Evolutionary conservation across 2,113 vertebrate species (phyloP).

Genomic region (human): DNA sequence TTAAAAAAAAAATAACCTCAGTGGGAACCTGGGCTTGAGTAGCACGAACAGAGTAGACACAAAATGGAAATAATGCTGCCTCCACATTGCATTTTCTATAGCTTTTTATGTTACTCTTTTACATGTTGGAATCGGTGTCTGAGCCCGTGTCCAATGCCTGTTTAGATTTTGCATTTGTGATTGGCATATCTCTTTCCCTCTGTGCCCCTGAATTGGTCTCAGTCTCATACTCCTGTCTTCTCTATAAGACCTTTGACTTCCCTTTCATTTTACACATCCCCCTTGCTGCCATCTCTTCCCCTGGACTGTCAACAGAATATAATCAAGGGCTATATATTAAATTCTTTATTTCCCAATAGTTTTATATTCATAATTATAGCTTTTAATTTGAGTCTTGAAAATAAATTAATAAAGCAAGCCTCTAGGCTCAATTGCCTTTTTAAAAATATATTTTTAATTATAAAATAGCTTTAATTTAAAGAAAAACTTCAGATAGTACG

Average conservation of each 20-base stretch:
- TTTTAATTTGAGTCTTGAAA: constrained; percentile 17
- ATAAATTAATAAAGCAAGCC: neutral
- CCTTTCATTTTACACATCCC: neutral
- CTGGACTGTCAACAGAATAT: neutral
- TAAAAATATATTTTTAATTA: neutral
- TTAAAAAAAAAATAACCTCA: neutral
- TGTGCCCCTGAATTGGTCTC: neutral
- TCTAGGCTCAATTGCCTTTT: neutral
- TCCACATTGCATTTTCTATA: neutral
- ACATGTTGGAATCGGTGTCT: neutral
- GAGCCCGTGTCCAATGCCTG: neutral
- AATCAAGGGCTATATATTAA: neutral
- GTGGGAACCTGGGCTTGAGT: neutral
- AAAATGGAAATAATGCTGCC: neutral
- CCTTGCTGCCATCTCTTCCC: neutral
- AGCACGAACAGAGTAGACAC: neutral
- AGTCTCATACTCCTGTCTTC: no score
- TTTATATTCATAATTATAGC: neutral
- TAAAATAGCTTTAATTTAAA: neutral
- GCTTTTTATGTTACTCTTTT: neutral
- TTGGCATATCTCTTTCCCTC: neutral
- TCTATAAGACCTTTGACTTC: neutral
- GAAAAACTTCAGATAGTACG: neutral
- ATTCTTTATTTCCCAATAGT: neutral
- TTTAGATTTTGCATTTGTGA: neutral